These are phyloP conservation scores for Lagocephalus sceleratus DNA, from an alignment of 2,797 vertebrate genomes.

Conservation along the genomic window DNA sequence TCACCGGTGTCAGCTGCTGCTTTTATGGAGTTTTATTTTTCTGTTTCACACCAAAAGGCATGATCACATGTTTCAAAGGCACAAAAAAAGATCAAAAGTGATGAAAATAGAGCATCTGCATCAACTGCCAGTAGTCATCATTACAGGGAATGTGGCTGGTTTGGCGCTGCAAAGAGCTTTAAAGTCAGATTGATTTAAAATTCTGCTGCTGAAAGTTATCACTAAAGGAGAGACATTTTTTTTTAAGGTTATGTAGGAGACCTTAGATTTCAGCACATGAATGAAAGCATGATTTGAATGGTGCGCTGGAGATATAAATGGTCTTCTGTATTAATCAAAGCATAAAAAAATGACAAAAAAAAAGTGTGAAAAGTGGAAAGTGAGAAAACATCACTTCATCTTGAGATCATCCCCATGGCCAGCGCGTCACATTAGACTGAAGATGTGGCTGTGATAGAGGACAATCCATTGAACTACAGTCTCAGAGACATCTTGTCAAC, in stretches of 20 bases:
- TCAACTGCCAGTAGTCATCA: slow-evolving; percentile 30
- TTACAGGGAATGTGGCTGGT: slow-evolving; percentile 41
- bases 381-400: not conserved
- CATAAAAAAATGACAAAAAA: not conserved
- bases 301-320: slow-evolving; percentile 7
- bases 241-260: slow-evolving; percentile 23
- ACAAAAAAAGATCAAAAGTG: slow-evolving; percentile 32
- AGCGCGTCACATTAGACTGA: slow-evolving; percentile 42
- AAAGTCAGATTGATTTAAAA: slow-evolving; percentile 33
- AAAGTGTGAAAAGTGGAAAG: not conserved
- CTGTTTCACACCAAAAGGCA: slow-evolving; percentile 28
- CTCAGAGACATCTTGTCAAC: slow-evolving; percentile 58
- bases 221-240: slow-evolving; percentile 10
- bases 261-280: slow-evolving; percentile 5
- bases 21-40: too few species aligned
- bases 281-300: not conserved
- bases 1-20: too few species aligned
- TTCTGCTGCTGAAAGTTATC: slow-evolving; percentile 24
- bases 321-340: slow-evolving; percentile 1
- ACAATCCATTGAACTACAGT: slow-evolving; percentile 38
- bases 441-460: slow-evolving; percentile 59
- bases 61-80: slow-evolving; percentile 38
- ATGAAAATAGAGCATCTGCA: slow-evolving; percentile 36
- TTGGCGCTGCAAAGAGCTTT: slow-evolving; percentile 25
- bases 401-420: slow-evolving; percentile 39